These are phyloP conservation scores for Serilophus lunatus DNA, from an alignment of 2,113 vertebrate species.

Conservation along the genomic window DNA sequence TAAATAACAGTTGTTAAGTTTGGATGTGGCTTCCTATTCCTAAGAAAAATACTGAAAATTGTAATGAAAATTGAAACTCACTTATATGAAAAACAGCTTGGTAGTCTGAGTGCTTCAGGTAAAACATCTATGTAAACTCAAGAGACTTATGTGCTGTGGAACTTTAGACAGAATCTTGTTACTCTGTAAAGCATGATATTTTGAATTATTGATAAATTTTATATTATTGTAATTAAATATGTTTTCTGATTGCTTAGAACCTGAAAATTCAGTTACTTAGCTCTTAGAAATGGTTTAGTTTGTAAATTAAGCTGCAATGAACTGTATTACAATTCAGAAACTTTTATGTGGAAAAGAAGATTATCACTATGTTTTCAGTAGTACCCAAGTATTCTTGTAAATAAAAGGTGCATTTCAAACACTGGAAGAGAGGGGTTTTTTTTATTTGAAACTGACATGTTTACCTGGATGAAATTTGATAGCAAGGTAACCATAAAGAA, in stretches of 20 bases:
- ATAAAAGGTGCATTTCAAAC: not conserved
- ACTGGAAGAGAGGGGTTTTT: not conserved
- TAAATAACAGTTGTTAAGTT: not conserved
- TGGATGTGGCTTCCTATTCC: not conserved
- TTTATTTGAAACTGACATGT: not conserved
- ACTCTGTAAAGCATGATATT: not conserved
- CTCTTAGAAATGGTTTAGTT: not conserved
- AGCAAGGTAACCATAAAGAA: not conserved
- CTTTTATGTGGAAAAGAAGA: not conserved
- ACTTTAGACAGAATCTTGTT: not conserved
- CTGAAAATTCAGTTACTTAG: not conserved
- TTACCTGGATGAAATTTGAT: not conserved
- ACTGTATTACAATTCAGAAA: not conserved
- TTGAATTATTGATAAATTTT: not conserved
- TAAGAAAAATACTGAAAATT: not conserved
- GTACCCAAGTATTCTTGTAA: not conserved
- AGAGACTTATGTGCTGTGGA: not conserved
- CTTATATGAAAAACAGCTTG: not conserved
- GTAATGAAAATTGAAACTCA: not conserved
- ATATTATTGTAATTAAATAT: not conserved
- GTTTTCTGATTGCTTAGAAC: not conserved
- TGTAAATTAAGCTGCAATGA: not conserved
- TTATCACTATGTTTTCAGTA: not conserved
- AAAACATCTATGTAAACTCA: not conserved
- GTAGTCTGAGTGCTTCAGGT: not conserved